Evolutionary conservation across 2,797 vertebrate genomes (phyloP).

Genomic region (Columba guinea): DNA sequence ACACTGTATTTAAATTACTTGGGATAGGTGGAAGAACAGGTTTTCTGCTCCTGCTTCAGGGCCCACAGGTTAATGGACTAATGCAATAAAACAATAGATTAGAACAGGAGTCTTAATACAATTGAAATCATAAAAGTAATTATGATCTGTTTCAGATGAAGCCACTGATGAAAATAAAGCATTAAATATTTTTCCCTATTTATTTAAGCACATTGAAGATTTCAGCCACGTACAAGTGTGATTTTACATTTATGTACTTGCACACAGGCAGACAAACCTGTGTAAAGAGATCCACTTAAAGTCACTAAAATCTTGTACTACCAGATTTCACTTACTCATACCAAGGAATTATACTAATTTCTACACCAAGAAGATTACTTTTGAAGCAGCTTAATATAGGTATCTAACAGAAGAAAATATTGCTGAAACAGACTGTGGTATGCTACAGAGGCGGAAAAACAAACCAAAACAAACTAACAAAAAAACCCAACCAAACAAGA

Average conservation of each 20-base stretch:
- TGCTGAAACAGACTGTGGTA: not conserved
- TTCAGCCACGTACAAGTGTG: not conserved
- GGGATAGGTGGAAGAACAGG: slow-evolving; percentile 49
- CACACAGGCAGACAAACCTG: not conserved
- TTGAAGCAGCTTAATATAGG: not conserved
- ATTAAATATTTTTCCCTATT: slow-evolving; percentile 40
- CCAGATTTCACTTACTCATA: not conserved
- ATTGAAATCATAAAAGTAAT: slow-evolving; percentile 64
- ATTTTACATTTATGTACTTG: not conserved
- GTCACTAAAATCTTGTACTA: not conserved
- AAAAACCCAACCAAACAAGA: no score
- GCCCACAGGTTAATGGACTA: slow-evolving; percentile 60
- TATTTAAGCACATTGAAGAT: slow-evolving; percentile 5
- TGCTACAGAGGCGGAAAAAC: not conserved
- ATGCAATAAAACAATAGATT: slow-evolving; percentile 57
- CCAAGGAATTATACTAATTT: not conserved
- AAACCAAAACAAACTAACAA: no score
- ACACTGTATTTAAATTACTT: slow-evolving; percentile 37
- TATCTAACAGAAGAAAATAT: not conserved
- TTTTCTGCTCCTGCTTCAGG: slow-evolving; percentile 30
- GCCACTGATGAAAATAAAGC: slow-evolving; percentile 54
- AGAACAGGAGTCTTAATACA: slow-evolving; percentile 49
- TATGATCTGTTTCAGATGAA: slow-evolving; percentile 62
- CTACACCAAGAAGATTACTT: not conserved
- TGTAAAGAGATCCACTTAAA: not conserved